Conservation (phyloP, 2,888 invertebrate genomes). For the Brachypalpus laphriformis region DNA sequence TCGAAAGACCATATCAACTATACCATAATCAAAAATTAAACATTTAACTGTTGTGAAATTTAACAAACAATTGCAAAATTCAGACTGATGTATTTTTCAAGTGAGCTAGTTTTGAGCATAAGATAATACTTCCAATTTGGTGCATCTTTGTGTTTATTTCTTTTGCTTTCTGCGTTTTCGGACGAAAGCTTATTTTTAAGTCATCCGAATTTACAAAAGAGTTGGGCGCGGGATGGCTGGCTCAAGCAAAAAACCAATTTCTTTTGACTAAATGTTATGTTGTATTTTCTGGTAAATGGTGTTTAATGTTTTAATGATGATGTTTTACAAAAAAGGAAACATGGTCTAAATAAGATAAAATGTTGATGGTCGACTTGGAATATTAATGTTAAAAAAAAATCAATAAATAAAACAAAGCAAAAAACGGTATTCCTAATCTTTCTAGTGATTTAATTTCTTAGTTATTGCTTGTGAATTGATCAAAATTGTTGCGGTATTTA, state of each 20-base stretch:
- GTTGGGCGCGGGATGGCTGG: constrained; percentile 82
- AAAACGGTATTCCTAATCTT: constrained; percentile 49
- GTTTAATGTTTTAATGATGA: constrained; percentile 27
- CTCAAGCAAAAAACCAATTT: constrained; percentile 39
- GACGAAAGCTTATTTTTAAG: constrained; percentile 20
- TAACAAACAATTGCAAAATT: constrained; percentile 14
- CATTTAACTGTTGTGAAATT: not conserved
- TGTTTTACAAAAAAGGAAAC: constrained; percentile 10
- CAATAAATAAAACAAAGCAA: constrained; percentile 52
- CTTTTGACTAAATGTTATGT: not conserved
- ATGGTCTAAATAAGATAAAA: constrained; percentile 19
- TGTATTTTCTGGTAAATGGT: constrained; percentile 22
- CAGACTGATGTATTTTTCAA: not conserved
- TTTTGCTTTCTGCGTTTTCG: not conserved
- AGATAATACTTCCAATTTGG: constrained; percentile 10
- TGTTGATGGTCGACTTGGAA: constrained; percentile 11
- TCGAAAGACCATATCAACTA: constrained; percentile 28
- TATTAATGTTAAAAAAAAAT: constrained; percentile 9
- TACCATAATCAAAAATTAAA: constrained; percentile 14
- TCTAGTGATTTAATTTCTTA: constrained; percentile 63
- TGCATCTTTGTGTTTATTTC: constrained; percentile 7
- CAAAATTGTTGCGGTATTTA: constrained; percentile 80
- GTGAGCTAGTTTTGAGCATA: not conserved
- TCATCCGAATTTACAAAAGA: constrained; percentile 69
- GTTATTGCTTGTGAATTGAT: constrained; percentile 64